A percentile compares a stretch with the other conserved stretches of the same genome.
Evolutionary conservation across 2,113 vertebrate genomes (phyloP).

Genomic region (Nothobranchius furzeri): DNA sequence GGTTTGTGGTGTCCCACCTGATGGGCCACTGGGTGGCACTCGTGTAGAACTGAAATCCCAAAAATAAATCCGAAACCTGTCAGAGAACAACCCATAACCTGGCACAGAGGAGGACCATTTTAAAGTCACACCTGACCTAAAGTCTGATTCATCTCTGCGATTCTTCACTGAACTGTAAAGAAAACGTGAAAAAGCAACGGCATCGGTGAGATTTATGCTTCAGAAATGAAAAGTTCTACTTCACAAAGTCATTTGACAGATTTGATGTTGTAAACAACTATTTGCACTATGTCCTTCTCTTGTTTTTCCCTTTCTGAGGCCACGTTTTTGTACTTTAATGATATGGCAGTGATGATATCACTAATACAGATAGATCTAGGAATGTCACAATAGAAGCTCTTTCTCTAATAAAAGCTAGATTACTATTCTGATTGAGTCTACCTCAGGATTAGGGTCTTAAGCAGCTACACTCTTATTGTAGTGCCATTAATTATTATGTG

Average conservation of each 20-base stretch:
- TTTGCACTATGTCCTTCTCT: background rate
- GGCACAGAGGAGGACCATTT: background rate
- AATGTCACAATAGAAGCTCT: background rate
- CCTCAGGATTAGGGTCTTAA: slow-evolving; percentile 21
- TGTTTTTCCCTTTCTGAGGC: background rate
- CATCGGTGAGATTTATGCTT: background rate
- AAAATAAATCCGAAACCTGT: background rate
- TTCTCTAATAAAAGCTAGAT: slow-evolving; percentile 7
- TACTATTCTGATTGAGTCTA: slow-evolving; percentile 18
- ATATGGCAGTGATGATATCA: background rate
- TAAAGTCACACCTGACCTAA: slow-evolving; percentile 1
- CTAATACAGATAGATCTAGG: background rate
- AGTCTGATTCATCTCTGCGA: background rate
- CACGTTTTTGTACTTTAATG: slow-evolving; percentile 30
- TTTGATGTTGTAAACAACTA: background rate
- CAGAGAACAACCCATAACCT: background rate
- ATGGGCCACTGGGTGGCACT: slow-evolving; percentile 62
- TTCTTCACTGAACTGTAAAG: background rate
- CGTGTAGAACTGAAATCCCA: slow-evolving; percentile 46
- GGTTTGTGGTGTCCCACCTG: slow-evolving; percentile 63
- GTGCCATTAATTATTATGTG: background rate
- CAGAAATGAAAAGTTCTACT: too few relatives aligned
- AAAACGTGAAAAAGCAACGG: background rate
- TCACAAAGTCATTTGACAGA: background rate
- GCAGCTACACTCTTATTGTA: slow-evolving; percentile 20